Evolutionary conservation across 2,888 invertebrate species (phyloP).

Genomic region (Trichacis sp.): DNA sequence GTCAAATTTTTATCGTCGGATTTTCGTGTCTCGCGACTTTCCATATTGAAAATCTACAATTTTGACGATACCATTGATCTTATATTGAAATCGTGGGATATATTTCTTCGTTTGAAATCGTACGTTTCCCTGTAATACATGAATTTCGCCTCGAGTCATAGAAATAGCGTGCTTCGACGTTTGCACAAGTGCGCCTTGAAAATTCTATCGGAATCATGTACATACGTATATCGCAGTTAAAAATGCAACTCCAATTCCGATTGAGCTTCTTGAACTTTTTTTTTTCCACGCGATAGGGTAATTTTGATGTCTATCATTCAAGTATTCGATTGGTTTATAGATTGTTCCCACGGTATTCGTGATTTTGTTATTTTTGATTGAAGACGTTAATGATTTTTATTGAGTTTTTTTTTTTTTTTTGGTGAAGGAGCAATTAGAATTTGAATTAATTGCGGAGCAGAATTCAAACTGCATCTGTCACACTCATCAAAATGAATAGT

Average conservation of each 20-base stretch:
- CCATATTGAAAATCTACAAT: conserved; percentile 18
- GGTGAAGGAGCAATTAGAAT: not conserved
- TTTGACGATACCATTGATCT: conserved; percentile 21
- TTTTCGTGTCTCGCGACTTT: conserved; percentile 5
- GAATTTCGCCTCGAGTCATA: conserved; percentile 28
- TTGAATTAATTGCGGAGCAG: conserved; percentile 17
- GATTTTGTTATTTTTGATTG: too few species aligned
- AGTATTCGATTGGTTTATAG: too few species aligned
- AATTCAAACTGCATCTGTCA: conserved; percentile 26
- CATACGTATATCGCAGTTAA: not conserved
- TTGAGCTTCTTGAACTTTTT: too few species aligned
- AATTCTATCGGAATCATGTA: conserved; percentile 12
- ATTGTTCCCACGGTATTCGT: too few species aligned
- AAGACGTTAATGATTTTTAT: too few species aligned
- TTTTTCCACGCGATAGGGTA: too few species aligned
- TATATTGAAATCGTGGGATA: conserved; percentile 24
- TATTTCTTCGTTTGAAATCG: conserved; percentile 27
- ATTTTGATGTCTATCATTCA: too few species aligned
- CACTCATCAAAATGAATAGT: conserved; percentile 31
- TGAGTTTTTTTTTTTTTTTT: not conserved
- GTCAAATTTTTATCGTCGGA: too few species aligned
- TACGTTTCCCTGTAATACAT: conserved; percentile 20
- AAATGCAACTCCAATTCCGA: conserved; percentile 18
- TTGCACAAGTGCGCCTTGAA: conserved; percentile 12
- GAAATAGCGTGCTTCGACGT: conserved; percentile 12